Evolutionary conservation across 2,113 vertebrate genomes (phyloP), one percentile per base, ranked within the genome.

Genomic region (Syngnathus typhle): DNA sequence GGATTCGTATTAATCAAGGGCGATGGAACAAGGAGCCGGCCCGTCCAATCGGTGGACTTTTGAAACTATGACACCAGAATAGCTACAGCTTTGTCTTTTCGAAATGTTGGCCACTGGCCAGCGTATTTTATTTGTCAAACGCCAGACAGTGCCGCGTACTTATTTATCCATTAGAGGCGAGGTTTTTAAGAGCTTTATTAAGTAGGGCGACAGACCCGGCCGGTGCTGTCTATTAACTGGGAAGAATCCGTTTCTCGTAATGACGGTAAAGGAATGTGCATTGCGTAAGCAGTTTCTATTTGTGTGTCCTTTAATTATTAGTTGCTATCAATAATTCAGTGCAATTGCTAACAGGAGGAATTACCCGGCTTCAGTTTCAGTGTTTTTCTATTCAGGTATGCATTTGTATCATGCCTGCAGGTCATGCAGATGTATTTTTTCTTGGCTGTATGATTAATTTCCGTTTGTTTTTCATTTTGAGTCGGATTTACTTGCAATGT

Each of bases 1-100:
- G 67, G 66, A 52, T 38, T 66, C 66, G 65, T 64, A 68, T 81
- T 79, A 82, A 84, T 77, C 39, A 10, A 77, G 52, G 4, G 63
- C 60, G 79, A 65, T 27, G 8, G 8, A 69, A 79, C 73, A 10
- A 49, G 54, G 43, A 61, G 64, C 67, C 32, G 60, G 67, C 19
- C 16, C 56, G 1, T 52, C 49, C 19, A 52, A 21, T 52, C 7
- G 18, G 15, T 47, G 82, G 83, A 88, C 81, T 69, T 61, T 70
- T 69, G 69, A 64, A 65, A 64, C 64, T 60, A 23, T 39, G 38
- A 37, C 1, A 8, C 41, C 65, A 54, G 63, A 67, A 2, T 27
- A 1, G 51, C 7, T 19, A 62, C 56, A 37, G 23, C 7, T 5
- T 7, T n/a, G 49, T 18, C 16, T 47, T 47, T 15, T 47, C 18